Evolutionary conservation across 2,113 vertebrate species (phyloP), one percentile per base, ranked within the genome.

Genomic region (Hyla sarda): DNA sequence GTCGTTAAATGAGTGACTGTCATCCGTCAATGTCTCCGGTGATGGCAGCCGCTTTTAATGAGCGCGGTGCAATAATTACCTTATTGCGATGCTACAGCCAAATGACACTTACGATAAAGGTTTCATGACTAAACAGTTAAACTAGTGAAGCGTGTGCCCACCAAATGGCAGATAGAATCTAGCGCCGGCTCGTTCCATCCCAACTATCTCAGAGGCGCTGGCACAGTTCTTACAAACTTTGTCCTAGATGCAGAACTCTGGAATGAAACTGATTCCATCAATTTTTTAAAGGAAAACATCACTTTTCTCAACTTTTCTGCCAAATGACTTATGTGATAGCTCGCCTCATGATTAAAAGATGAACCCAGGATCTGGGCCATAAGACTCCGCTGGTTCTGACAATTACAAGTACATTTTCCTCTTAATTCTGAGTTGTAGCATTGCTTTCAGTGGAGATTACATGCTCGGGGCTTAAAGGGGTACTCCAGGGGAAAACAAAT

Each of bases 11-110:
- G 90, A 88, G 89, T 76, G 65, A 48, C 89, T 87, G 75, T 3
- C 90, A 95, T 95, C 93, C 72, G 80, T 95, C 95, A 94, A 88
- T 14, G 91, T 93, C 90, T 87, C 79, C 74, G 32, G 82, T 47
- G 91, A 89, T 89, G 85, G 91, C 90, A 89, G 79, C 86, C 83
- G 88, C 83, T 90, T 89, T 91, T 92, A 92, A 93, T 94, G 91
- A 94, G 92, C 88, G 17, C 0, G 0, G 58, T 37, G 85, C 89
- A 88, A 73, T 92, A 91, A 93, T 93, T 90, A 89, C 91, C 90
- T 89, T 88, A 86, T 86, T 93, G 92, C 87, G 50, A 88, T 93
- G 88, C 82, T 90, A 90, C 90, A 91, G 87, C 92, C 89, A 58
- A 92, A 89, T 84, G 92, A 91, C 91, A 88, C 67, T 92, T 88